Conservation (phyloP, 2,113 vertebrate genomes). For the Pterophyllum scalare region DNA sequence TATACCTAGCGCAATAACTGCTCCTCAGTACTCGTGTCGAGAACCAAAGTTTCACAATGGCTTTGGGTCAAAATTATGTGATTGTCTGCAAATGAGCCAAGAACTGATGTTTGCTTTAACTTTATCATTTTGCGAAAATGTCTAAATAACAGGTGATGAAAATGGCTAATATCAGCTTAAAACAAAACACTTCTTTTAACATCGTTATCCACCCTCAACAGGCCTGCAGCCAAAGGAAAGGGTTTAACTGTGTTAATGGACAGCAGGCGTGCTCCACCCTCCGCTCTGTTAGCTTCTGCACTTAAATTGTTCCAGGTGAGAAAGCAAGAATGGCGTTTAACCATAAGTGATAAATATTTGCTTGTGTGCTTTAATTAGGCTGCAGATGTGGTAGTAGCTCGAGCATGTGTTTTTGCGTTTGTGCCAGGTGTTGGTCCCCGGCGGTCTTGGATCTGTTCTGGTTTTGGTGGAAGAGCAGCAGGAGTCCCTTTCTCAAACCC, state of each 20-base stretch:
- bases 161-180: not conserved
- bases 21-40: not conserved
- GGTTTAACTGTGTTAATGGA: slow-evolving; percentile 86
- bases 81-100: not conserved
- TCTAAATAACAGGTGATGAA: not conserved
- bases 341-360: slow-evolving; percentile 31
- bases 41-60: not conserved
- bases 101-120: not conserved
- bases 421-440: slow-evolving; percentile 69
- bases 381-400: slow-evolving; percentile 28
- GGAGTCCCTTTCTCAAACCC: slow-evolving; percentile 36
- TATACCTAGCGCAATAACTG: not conserved
- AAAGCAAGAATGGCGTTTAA: not conserved
- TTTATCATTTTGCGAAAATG: not conserved
- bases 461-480: slow-evolving; percentile 78
- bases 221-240: slow-evolving; percentile 81
- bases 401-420: slow-evolving; percentile 8
- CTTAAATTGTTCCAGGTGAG: slow-evolving; percentile 82
- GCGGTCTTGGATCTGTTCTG: slow-evolving; percentile 77
- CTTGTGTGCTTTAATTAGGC: slow-evolving; percentile 24
- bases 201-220: slow-evolving; percentile 52
- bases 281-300: slow-evolving; percentile 73
- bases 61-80: not conserved
- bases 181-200: not conserved
- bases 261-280: slow-evolving; percentile 79